These are phyloP conservation scores for Sabatieria punctata DNA, from an alignment of 2,888 invertebrate genomes.

Conservation along the genomic window DNA sequence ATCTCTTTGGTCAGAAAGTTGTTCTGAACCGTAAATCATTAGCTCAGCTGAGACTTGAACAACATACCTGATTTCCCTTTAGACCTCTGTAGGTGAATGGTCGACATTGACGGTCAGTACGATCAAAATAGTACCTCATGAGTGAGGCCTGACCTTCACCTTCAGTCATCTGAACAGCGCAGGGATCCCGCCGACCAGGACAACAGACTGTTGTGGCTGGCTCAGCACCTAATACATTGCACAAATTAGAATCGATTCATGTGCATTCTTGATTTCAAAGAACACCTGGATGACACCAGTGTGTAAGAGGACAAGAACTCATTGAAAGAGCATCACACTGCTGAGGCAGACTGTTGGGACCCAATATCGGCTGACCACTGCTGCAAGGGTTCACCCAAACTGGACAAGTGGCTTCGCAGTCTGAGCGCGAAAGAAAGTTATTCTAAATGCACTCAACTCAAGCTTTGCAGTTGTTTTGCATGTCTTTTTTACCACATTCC, in stretches of 20 bases:
- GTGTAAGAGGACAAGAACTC: constrained; percentile 18
- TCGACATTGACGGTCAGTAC: constrained; percentile 16
- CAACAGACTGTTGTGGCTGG: constrained; percentile 20
- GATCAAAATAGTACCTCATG: constrained; percentile 20
- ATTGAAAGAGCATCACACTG: constrained; percentile 8
- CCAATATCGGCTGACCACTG: constrained; percentile 17
- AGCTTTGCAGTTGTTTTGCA: too few relatives aligned
- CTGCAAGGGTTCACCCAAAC: constrained; percentile 24
- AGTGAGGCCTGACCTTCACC: constrained; percentile 17
- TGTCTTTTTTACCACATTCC: too few relatives aligned
- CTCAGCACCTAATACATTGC: constrained; percentile 13
- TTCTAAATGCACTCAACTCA: too few relatives aligned
- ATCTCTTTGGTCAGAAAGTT: too few relatives aligned
- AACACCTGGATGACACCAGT: constrained; percentile 20
- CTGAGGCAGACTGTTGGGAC: constrained; percentile 8
- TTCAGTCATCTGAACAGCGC: constrained; percentile 14
- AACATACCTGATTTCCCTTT: constrained; percentile 20
- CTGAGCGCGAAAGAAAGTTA: constrained; percentile 18
- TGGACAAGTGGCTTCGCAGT: constrained; percentile 23
- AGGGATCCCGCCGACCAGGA: constrained; percentile 20
- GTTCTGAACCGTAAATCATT: too few relatives aligned
- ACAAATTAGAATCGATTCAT: not conserved
- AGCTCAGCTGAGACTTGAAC: too few relatives aligned
- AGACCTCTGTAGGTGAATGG: constrained; percentile 21
- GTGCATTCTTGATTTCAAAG: not conserved